Base-by-base conservation (phyloP, 2,113 vertebrate genomes). In the Hippocampus mohnikei region DNA sequence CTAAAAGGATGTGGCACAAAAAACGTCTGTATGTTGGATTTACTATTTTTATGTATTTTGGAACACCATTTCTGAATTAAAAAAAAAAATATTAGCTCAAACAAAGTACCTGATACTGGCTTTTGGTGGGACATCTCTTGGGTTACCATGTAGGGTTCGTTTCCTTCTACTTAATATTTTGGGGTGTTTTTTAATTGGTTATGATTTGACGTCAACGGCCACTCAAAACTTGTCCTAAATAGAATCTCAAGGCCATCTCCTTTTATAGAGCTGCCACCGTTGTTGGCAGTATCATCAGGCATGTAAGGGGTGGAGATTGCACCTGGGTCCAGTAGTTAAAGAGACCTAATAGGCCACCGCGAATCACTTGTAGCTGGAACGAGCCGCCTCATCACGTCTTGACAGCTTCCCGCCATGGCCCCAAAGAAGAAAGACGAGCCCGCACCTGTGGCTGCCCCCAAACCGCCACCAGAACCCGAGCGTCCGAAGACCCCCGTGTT, bases 381-480 rank as follows among this genome's bases (percentile, higher is more conserved):
- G 16, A 67, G 42, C 23, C 21, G 13, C 67, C 76, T 81, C 72
- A 61, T 52, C 70, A 33, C 56, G 72, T 61, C 62, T 69, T 74
- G 27, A 77, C 44, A 67, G 50, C 67, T 5, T 69, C 46, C 70
- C 58, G 48, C 61, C 66, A 97, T 97, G 96, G 89, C 95, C 62
- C 95, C 95, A 3, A 98, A 97, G 87, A 98, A 96, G 92, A 98
- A 98, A 73, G 96, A 97, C 33, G 96, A 98, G 0, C 91, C 94
- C 5, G 96, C 97, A 71, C 86, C 94, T 0, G 94, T 83, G 8
- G 82, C 94, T 0, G 88, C 86, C 16, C 82, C 94, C 0, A 96
- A 95, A 58, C 88, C 93, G 0, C 87, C 90, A 1, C 87, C 90
- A 1, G 88, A 89, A 84, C 88, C 88, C 0, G 88, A 86, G 67